phyloP scores from a whole-genome alignment of 2,797 vertebrate species.

The Falco concolor region DNA sequence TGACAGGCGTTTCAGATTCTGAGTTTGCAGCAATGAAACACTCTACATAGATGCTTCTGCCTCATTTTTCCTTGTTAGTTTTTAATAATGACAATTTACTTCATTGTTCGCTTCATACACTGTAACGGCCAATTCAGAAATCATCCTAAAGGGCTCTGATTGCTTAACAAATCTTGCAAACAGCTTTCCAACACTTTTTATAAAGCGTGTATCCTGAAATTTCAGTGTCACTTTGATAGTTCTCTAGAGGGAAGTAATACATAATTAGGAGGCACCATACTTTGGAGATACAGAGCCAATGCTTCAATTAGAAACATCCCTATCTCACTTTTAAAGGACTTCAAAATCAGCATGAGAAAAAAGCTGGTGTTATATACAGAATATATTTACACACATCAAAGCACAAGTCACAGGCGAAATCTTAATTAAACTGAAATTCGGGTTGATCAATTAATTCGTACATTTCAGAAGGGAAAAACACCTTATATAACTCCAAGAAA shows the following conservation, averaged over 20 bases:
- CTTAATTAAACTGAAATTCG: slow-evolving; percentile 47
- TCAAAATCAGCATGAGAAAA: slow-evolving; percentile 42
- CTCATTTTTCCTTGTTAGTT: slow-evolving; percentile 46
- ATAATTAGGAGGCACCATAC: slow-evolving; percentile 33
- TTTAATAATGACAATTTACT: slow-evolving; percentile 60
- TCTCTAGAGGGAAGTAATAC: slow-evolving; percentile 45
- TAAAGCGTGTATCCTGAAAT: neutral
- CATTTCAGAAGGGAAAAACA: slow-evolving; percentile 35
- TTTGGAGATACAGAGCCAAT: slow-evolving; percentile 15
- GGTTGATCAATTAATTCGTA: slow-evolving; percentile 40
- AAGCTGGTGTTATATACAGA: slow-evolving; percentile 29
- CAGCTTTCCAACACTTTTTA: slow-evolving; percentile 9
- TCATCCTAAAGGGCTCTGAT: slow-evolving; percentile 37
- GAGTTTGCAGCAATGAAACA: neutral
- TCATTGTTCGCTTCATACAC: neutral
- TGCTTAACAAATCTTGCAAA: slow-evolving; percentile 55
- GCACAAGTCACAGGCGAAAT: slow-evolving; percentile 20
- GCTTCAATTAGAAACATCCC: slow-evolving; percentile 47
- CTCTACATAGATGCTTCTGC: neutral
- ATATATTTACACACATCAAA: slow-evolving; percentile 60
- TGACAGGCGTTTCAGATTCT: neutral
- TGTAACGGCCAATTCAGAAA: slow-evolving; percentile 29
- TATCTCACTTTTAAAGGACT: slow-evolving; percentile 35
- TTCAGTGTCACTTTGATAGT: slow-evolving; percentile 25
- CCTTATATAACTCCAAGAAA: slow-evolving; percentile 42